Evolutionary conservation across 2,797 vertebrate species (phyloP), one percentile per base, ranked within the genome.

Genomic region (Periparus ater): DNA sequence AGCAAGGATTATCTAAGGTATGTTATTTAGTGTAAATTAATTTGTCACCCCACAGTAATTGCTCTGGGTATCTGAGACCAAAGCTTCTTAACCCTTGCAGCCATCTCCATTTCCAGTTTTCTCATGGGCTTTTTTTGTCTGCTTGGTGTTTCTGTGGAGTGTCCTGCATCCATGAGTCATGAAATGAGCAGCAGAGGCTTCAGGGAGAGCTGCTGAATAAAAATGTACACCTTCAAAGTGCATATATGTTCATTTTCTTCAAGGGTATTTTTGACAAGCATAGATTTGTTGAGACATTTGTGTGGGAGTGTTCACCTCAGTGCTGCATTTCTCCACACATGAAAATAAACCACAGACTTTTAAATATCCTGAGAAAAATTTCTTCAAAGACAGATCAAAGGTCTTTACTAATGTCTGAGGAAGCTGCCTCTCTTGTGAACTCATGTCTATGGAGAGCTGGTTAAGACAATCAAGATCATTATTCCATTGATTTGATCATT

Each of bases 301-400:
- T 89, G 91, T 97, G 62, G 88, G 93, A 85, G 86, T 80, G 75
- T 96, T 93, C 17, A 13, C 66, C 82, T 91, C 78, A 85, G 48
- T 6, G 3, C 93, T 93, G 58, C 78, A 81, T 88, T 96, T 91
- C 71, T 73, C 72, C 74, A 75, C 79, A 95, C 74, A 88, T 90
- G 88, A 92, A 96, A 94, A 93, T 91, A 95, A 96, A 93, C 95
- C 95, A 93, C 91, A 97, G 55, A 10, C 87, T 94, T 95, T 85
- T 94, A 94, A 96, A 94, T 95, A 95, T 85, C 87, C 89, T 97
- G 96, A 93, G 95, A 96, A 96, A 94, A 90, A 60, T 55, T 93
- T 91, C 93, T 96, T 97, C 96, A 96, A 96, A 94, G 94, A 47
- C 77, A 97, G 95, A 97, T 97, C 95, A 97, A 95, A 97, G 91